Conservation (phyloP, 2,113 vertebrate species). For the Mohoua ochrocephala region DNA sequence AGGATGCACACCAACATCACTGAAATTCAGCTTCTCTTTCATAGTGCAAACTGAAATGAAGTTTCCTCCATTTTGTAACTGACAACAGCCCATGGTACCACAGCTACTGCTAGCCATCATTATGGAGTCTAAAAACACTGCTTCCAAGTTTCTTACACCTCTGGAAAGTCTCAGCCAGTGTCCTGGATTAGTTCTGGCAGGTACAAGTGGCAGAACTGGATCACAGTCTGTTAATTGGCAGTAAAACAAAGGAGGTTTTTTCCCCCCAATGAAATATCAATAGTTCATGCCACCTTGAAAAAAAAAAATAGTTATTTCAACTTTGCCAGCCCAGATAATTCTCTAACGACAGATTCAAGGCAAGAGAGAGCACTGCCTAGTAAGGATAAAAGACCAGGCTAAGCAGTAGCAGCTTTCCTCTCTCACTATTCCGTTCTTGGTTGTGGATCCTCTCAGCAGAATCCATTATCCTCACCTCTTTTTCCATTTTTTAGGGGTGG, state of each 20-base stretch:
- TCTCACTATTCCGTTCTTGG: background rate
- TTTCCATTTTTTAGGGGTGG: background rate
- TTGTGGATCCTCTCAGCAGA: background rate
- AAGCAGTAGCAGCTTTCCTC: fast-evolving
- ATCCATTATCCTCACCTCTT: background rate
- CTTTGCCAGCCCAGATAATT: background rate
- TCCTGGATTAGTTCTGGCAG: background rate
- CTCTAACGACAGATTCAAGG: background rate
- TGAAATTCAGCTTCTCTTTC: background rate
- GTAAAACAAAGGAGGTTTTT: background rate
- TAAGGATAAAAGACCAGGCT: background rate
- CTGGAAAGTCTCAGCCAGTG: background rate
- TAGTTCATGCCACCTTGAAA: background rate
- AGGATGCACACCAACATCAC: background rate
- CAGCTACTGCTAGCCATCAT: background rate
- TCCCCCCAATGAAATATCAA: background rate
- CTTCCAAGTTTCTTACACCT: background rate
- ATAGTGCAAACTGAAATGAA: background rate
- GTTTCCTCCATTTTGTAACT: background rate
- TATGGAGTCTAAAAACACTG: background rate
- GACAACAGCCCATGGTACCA: background rate
- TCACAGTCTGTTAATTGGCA: background rate
- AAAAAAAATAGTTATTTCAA: background rate
- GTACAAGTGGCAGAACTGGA: background rate
- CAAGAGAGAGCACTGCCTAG: background rate